Conservation (phyloP, 35 echinoderm and acorn worm genomes). For the Diadema setosum region DNA sequence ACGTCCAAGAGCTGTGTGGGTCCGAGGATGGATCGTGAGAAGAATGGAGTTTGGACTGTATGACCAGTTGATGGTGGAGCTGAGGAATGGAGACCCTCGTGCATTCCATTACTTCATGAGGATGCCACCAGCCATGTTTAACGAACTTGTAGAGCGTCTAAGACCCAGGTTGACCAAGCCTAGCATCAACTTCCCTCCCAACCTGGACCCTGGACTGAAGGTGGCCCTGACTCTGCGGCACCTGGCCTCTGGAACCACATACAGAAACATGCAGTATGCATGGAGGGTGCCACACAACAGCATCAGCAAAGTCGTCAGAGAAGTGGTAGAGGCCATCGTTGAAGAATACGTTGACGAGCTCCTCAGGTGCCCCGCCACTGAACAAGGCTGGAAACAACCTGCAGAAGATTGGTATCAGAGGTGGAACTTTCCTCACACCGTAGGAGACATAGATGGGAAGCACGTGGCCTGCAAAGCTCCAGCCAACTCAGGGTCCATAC, state of each 20-base stretch:
- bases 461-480: too few species aligned
- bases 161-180: background rate
- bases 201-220: constrained; percentile 21
- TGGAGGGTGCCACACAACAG: constrained; percentile 44
- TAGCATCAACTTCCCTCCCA: background rate
- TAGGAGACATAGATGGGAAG: too few species aligned
- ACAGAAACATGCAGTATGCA: constrained; percentile 26
- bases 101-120: constrained; percentile 33
- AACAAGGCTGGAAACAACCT: background rate
- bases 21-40: background rate
- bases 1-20: background rate
- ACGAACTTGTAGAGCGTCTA: constrained; percentile 24
- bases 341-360: constrained; percentile 53
- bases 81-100: constrained; percentile 3
- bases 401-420: constrained; percentile 7
- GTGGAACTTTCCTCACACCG: constrained; percentile 81
- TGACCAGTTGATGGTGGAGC: constrained; percentile 19
- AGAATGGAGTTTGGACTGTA: background rate
- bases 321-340: constrained; percentile 45
- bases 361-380: constrained; percentile 11
- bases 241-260: constrained; percentile 32
- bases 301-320: constrained; percentile 2
- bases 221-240: constrained; percentile 32
- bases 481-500: too few species aligned
- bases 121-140: constrained; percentile 47